Evolutionary conservation across 2,888 invertebrate species (phyloP).

Genomic region (Xestia c-nigrum): DNA sequence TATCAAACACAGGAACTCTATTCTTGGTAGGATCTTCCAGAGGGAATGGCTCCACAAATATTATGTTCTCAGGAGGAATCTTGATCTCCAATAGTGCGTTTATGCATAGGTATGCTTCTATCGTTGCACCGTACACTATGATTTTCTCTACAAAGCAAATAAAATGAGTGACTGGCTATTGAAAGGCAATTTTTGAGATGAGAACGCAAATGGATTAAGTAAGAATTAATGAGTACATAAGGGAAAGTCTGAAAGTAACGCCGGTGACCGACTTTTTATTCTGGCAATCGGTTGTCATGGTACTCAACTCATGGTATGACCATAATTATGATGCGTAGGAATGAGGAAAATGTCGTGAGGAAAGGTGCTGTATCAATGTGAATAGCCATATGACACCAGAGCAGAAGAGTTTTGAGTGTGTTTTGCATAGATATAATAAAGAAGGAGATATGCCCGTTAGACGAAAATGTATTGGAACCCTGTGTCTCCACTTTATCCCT

Average conservation of each 20-base stretch:
- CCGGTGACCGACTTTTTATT: not conserved
- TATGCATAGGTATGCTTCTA: conserved; percentile 92
- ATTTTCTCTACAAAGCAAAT: conserved; percentile 80
- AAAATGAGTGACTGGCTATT: not conserved
- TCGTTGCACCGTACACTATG: conserved; percentile 92
- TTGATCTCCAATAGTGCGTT: conserved; percentile 91
- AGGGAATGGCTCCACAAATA: conserved; percentile 91
- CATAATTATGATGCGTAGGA: not conserved
- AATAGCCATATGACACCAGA: no score
- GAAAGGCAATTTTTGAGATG: not conserved
- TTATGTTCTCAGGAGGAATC: conserved; percentile 89
- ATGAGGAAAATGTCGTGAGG: not conserved
- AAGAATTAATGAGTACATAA: not conserved
- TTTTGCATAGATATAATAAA: no score
- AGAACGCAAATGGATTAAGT: not conserved
- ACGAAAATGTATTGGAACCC: no score
- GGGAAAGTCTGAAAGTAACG: not conserved
- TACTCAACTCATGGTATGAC: not conserved
- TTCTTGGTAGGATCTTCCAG: conserved; percentile 72
- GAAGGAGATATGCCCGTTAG: no score
- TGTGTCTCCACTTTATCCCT: no score
- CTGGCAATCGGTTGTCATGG: not conserved
- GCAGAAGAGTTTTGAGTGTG: no score
- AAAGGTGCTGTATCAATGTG: no score
- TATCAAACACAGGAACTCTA: conserved; percentile 82